Evolutionary conservation across 2,888 invertebrate genomes (phyloP).

Genomic region (Eristalinus aeneus): DNA sequence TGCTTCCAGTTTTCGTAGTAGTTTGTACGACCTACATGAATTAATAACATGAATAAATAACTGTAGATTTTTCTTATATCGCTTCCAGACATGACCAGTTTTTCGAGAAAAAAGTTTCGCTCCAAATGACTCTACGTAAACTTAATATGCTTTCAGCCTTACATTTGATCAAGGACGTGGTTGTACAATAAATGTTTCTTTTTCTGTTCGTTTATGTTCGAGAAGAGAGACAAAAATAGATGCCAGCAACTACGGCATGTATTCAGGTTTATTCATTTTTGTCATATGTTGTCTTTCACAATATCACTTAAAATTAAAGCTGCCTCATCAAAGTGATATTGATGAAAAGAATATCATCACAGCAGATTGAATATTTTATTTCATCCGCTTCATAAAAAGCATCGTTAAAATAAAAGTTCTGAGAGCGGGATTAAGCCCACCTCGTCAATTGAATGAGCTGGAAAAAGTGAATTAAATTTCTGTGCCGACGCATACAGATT

Average conservation of each 20-base stretch:
- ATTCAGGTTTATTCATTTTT: background rate
- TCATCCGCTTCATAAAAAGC: background rate
- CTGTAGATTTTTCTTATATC: too few species aligned
- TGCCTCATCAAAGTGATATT: background rate
- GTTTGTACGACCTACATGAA: too few species aligned
- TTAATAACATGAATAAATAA: too few species aligned
- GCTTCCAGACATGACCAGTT: too few species aligned
- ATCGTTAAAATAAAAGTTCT: slow-evolving; percentile 3
- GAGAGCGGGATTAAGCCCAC: slow-evolving; percentile 1
- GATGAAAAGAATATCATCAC: background rate
- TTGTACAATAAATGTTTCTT: background rate
- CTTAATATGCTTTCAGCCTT: too few species aligned
- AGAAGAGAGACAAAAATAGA: background rate
- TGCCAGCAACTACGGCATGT: background rate
- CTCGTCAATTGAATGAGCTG: slow-evolving; percentile 17
- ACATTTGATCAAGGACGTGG: background rate
- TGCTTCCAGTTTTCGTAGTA: too few species aligned
- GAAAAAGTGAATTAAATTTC: slow-evolving; percentile 19
- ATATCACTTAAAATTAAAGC: background rate
- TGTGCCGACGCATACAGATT: background rate
- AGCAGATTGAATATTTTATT: background rate
- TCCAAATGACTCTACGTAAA: too few species aligned
- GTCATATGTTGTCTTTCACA: background rate
- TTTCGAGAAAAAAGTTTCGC: too few species aligned
- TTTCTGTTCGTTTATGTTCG: background rate